Evolutionary conservation across 2,113 vertebrate species (phyloP), one percentile per base, ranked within the genome.

Genomic region (Dipodomys spectabilis): DNA sequence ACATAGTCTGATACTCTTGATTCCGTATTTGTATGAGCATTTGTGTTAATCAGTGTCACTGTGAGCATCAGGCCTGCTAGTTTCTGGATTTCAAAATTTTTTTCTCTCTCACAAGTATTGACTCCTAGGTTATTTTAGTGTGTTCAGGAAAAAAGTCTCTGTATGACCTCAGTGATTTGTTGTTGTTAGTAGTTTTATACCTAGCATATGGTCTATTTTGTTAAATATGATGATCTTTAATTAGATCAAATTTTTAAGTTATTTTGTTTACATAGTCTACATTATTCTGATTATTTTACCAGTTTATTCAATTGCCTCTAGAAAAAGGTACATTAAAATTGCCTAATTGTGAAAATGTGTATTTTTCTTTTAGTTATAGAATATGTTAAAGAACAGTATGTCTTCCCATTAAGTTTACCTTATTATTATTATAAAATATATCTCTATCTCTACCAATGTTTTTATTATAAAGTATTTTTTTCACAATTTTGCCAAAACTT

Each of bases 381-480:
- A 83, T 72, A 28, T 11, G 27, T 45, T 73, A 39, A 32, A 19
- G 6, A 88, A 85, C 64, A 20, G 28, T 35, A 20, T 25, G 30
- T 44, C 23, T 39, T 94, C 25, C 25, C 86, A 49, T 73, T 86
- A 27, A n/a, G 13, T 6, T 82, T 79, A 28, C 23, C 2, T 69
- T 74, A 57, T 57, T 57, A 27, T 65, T 45, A 25, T 53, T 82
- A 75, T 65, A 7, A 82, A 86, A 77, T 67, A 6, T 67, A 39
- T 6, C 3, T 80, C 18, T 62, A 39, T 72, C 32, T 69, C 3
- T 88, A 74, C 25, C 27, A 79, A 73, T 81, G 80, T 16, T 60
- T 95, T 86, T 83, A n/a, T 64, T 20, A 22, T 93, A 84, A 94
- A 0, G 45, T 18, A 39, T 81, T 60, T 94, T 15, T 88, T 73